Evolutionary conservation across 1,140 invertebrate species (phyloP), one percentile per base, ranked within the genome.

Genomic region (Magallana gigas): DNA sequence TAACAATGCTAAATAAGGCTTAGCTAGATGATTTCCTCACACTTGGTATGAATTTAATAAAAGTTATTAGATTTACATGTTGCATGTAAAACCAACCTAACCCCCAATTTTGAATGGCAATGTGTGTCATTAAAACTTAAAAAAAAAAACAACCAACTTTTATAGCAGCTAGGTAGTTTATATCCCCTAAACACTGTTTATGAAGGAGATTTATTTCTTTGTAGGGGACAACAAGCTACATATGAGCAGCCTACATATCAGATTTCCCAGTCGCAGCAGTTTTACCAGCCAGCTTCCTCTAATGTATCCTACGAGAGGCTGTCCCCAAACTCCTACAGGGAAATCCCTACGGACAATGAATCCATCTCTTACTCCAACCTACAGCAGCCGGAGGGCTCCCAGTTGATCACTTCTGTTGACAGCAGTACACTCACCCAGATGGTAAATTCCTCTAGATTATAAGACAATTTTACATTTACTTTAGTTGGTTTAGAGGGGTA

Each of bases 391-490:
- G 88, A 89, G 68, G 89, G 87, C 14, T 57, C 83, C 11, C 90
- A 91, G 81, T 85, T 91, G 8, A 91, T 93, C 56, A 64, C 87
- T n/a, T 85, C 89, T 16, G 91, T 92, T 8, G 92, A 92, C 85
- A 93, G 92, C 80, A 92, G 91, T 18, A 90, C 92, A 7, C 71
- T 92, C 1, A 89, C 88, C 1, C 81, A 83, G 57, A 83, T 83
- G 81, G 48, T 57, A 57, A 57, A 80, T 23, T 48, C 36, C 5
- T 48, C 36, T 5, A 48, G 36, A 2, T 48, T 48, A 48, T 0
- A 48, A 48, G 36, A 48, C 36, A 48, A 48, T 48, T 48, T 48
- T 5, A 48, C 36, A 48, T 48, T 1, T 48, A 48, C 36, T 48
- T 48, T 4, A 5, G 36, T 48, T 48, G 3, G 2, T 48, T 48